Evolutionary conservation across 2,113 vertebrate species (phyloP), one percentile per base, ranked within the genome.

Genomic region (Dipodomys spectabilis): DNA sequence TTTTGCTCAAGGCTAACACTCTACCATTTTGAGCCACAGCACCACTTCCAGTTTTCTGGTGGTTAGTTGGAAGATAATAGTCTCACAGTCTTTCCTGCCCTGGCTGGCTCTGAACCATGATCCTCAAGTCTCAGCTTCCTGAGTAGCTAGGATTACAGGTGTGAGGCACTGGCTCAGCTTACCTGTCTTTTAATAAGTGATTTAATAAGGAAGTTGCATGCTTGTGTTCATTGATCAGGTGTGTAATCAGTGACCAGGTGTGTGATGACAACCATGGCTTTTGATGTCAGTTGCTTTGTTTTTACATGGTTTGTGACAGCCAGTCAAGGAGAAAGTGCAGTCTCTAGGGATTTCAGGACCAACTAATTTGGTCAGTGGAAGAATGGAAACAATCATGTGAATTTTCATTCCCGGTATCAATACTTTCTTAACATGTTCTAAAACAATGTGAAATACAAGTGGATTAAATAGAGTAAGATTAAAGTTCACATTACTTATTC

Each of bases 271-370:
- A 49, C 71, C 10, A 16, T 68, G n/a, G 74, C 35, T 25, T 88
- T 93, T 62, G 23, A 23, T 39, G 45, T 22, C 20, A 75, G 15
- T 78, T 77, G 39, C 25, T 96, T 91, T 71, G 22, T 65, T 92
- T 79, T 80, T 22, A 53, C 30, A 35, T 82, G 67, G 72, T 75
- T 96, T 91, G 23, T 81, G 39, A 75, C n/a, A 49, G 4, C n/a
- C 16, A 28, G 22, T 84, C 64, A 95, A 72, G 80, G 71, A 91
- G 49, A 82, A 85, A 82, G 65, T 27, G 8, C 68, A 35, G 1
- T 44, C 79, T 74, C 19, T 6, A 57, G 22, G 60, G 6, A 67
- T 82, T 88, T 83, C 13, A 11, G 27, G 20, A 1, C 72, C 75
- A 68, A 18, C 92, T 86, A 86, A 20, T 15, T 69, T 79, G n/a